Base-by-base conservation (phyloP, 1,140 invertebrate genomes). In the Oryctes rhinoceros region DNA sequence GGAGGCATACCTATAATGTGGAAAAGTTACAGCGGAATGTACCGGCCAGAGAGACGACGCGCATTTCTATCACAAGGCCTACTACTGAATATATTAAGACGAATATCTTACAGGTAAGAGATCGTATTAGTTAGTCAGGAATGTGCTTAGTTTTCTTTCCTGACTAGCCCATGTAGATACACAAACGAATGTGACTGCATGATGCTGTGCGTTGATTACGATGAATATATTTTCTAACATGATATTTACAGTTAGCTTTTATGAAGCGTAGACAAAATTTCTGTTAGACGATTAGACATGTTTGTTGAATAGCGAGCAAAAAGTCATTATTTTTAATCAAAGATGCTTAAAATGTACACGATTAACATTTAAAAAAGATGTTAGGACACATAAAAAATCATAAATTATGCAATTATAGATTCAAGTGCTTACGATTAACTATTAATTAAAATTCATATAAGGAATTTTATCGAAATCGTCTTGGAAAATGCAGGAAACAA, bases 1-100 rank as follows among this genome's bases (percentile, higher is more conserved):
- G 93, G 92, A 89, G 93, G 81, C 93, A 94, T 85, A 94, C 92
- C 48, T 94, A 94, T 86, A 92, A 93, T 76, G 93, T 94, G 80
- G 91, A 93, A 84, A 93, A 93, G 84, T 88, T 93, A 80, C 93
- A 94, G 84, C 90, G 91, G 85, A 91, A 91, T 82, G 89, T 93
- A 76, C 87, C 91, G 44, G 91, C 90, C 11, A 89, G 90, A 80
- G 85, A 85, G 15, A 88, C 89, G 74, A 87, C 85, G 81, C 83
- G 86, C 62, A 87, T 87, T 79, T 87, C 86, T 13, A 86, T 87
- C 18, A 86, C 86, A 13, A 83, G 85, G 80, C 83, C 84, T 15
- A 76, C 82, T 10, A 81, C 83, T 82, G 83, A 84, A 78, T 30
- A 81, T 35, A 48, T 78, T 30, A 78, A 78, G 48, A 30, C 44